Percentiles rank a stretch among this genome's conserved stretches.
phyloP scores from a whole-genome alignment of 2,888 invertebrate genomes.

The Adelognathus sp. region DNA sequence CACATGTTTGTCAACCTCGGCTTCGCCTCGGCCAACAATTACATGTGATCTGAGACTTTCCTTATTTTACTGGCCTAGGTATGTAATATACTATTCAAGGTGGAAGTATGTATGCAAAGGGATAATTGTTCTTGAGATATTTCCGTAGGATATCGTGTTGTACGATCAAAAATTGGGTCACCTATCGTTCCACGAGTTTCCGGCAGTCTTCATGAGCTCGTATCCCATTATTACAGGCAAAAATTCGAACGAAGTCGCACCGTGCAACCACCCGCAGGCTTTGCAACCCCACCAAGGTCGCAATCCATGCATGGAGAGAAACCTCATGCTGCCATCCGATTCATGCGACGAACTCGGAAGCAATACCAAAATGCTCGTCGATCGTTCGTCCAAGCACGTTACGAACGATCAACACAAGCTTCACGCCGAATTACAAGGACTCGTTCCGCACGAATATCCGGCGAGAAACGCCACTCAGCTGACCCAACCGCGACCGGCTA shows the following conservation, averaged over 20 bases:
- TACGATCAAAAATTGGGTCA: no score
- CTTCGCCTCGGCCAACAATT: no score
- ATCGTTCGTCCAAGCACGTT: conserved; percentile 85
- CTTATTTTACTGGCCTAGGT: no score
- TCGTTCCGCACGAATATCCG: conserved; percentile 82
- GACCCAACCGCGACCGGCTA: conserved; percentile 81
- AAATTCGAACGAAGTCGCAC: conserved; percentile 83
- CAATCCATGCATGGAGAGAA: conserved; percentile 91
- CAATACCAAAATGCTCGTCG: conserved; percentile 82
- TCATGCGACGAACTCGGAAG: conserved; percentile 83
- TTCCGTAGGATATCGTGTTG: no score
- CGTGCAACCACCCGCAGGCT: conserved; percentile 75
- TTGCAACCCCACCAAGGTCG: conserved; percentile 93
- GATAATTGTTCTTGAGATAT: no score
- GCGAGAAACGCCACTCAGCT: conserved; percentile 75
- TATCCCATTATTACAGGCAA: conserved; percentile 78
- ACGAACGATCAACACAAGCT: conserved; percentile 70
- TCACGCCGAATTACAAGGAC: conserved; percentile 81
- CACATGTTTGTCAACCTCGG: no score
- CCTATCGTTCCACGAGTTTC: background rate
- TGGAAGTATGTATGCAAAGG: no score
- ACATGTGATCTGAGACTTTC: no score
- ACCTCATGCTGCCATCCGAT: conserved; percentile 84
- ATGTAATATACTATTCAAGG: no score
- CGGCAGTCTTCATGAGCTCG: background rate